phyloP scores from a whole-genome alignment of 2,797 vertebrate species.

The Cyclopterus lumpus region DNA sequence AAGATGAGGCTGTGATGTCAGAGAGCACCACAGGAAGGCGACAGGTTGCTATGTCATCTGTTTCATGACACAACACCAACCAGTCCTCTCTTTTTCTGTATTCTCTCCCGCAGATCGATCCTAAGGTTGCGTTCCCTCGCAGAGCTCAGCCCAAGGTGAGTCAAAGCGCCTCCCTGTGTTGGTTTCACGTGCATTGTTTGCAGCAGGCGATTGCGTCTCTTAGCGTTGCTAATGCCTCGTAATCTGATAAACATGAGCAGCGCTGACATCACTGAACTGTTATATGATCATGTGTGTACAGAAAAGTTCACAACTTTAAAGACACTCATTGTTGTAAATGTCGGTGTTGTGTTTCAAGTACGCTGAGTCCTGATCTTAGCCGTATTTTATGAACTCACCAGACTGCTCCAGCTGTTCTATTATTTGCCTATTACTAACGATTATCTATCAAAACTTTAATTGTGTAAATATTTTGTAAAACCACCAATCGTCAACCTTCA shows the following conservation, averaged over 20 bases:
- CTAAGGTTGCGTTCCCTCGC: conserved; percentile 98
- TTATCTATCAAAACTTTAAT: background rate
- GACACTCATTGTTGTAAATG: conserved; percentile 26
- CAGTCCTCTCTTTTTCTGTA: conserved; percentile 56
- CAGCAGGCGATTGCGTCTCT: conserved; percentile 33
- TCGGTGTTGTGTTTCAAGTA: conserved; percentile 29
- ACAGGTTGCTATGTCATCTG: conserved; percentile 23
- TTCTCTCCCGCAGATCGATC: conserved; percentile 91
- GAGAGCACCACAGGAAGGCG: background rate
- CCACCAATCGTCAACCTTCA: background rate
- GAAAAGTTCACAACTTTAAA: conserved; percentile 50
- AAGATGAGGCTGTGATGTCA: conserved; percentile 35
- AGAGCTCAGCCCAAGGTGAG: conserved; percentile 99
- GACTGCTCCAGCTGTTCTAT: background rate
- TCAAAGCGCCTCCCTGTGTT: conserved; percentile 28
- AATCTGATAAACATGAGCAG: conserved; percentile 66
- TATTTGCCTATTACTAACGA: background rate
- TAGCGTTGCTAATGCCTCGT: conserved; percentile 58
- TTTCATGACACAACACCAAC: conserved; percentile 50
- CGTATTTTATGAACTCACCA: background rate
- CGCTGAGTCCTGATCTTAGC: conserved; percentile 4
- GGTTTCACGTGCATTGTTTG: conserved; percentile 28
- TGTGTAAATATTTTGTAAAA: background rate
- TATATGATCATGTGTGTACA: conserved; percentile 40
- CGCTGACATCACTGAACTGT: conserved; percentile 50